Evolutionary conservation across 2,113 vertebrate species (phyloP).

Genomic region (Isichthys henryi): DNA sequence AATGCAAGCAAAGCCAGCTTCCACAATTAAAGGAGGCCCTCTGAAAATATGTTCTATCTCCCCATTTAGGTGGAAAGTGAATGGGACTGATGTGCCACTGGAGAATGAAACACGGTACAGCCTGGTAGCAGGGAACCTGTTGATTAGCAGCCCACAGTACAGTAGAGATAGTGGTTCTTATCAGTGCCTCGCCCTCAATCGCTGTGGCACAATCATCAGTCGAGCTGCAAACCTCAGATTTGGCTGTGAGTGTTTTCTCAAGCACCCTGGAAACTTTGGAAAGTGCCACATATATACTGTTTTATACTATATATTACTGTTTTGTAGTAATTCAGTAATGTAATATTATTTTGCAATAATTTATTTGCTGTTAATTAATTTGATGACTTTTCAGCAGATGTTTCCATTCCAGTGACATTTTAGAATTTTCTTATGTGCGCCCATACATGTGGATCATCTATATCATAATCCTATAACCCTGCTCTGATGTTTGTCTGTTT

Average conservation of each 20-base stretch:
- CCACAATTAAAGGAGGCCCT: background rate
- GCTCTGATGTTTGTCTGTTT: background rate
- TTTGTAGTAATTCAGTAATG: background rate
- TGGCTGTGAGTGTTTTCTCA: slow-evolving; percentile 73
- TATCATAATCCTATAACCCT: background rate
- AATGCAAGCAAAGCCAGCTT: background rate
- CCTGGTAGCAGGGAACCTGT: slow-evolving; percentile 82
- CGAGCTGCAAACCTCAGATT: slow-evolving; percentile 83
- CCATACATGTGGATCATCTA: background rate
- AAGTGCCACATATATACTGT: background rate
- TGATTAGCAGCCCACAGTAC: slow-evolving; percentile 74
- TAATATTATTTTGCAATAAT: background rate
- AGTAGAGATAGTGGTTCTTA: slow-evolving; percentile 78
- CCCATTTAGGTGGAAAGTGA: slow-evolving; percentile 80
- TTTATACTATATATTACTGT: background rate
- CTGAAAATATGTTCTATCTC: background rate
- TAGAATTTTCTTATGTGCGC: background rate
- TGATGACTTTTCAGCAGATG: background rate
- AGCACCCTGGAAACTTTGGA: background rate
- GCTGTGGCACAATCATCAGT: slow-evolving; percentile 84
- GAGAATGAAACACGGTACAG: slow-evolving; percentile 70
- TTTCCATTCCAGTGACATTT: background rate
- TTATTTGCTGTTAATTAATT: background rate
- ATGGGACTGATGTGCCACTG: slow-evolving; percentile 77
- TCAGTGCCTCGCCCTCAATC: slow-evolving; percentile 86